Base-by-base conservation (phyloP, 2,888 invertebrate species). In the Cryptocephalus primarius region DNA sequence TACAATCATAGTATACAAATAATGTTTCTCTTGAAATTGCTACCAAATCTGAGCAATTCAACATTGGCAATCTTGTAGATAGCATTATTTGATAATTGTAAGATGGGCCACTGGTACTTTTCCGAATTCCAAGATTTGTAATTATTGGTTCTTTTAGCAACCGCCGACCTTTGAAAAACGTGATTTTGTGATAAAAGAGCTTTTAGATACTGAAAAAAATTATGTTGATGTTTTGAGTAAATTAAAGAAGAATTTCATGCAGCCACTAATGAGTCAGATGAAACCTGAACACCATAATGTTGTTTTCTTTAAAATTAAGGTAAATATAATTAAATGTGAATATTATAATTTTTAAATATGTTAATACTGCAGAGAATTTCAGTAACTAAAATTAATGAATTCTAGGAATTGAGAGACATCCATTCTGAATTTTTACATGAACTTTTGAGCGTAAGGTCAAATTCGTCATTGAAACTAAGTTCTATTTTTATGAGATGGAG, bases 151-250 rank as follows among this genome's bases (percentile, higher is more conserved):
- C 31, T 54, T 56, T 43, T 43, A 67, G 63, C 57, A 61, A 46
- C 64, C 63, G 8, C 66, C 65, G 22, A 59, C 62, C 8, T 60
- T 80, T 56, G 93, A 92, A 69, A 95, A 94, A 69, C 77, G 95
- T 49, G 95, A 96, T 69, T 92, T 91, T 67, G 89, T 90, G 41
- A 88, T 91, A 62, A 80, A 87, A 54, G 99, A 99, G 69, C 75
- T 99, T 46, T 81, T 96, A 36, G 96, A 96, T 68, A 99, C 99
- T 0, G 99, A 99, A 71, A 85, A 85, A 61, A 97, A 97, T 71
- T 99, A 97, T 67, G 85, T 95, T 42, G 91, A 93, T 63, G 96
- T 95, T 9, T 75, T 99, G 44, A 81, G 80, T 62, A 93, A 90
- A 72, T 77, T 93, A 43, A 79, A 85, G 57, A 78, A 79, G 57